Evolutionary conservation across 2,888 invertebrate species (phyloP), one percentile per base, ranked within the genome.

Genomic region (Eristalis pertinax): DNA sequence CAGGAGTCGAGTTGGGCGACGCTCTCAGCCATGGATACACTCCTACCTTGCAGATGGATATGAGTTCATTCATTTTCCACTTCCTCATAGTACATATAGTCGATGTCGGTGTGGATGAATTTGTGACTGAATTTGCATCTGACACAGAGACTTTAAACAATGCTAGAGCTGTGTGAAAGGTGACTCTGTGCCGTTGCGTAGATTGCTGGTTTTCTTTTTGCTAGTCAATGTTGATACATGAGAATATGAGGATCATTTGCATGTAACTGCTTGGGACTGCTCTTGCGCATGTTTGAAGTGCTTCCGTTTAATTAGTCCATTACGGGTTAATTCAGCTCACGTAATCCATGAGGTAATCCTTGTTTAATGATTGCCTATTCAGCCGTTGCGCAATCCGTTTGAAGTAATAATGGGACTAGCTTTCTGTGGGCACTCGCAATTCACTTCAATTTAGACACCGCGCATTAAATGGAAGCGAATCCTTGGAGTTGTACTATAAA

Each of bases 51-150:
- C 19, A 19, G 19, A 50, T 50, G 50, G 60, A 60, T 60, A 29
- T 60, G 60, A 77, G 82, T 65, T 78, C 50, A 85, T 82, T 85
- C 67, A 64, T 77, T 81, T 69, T 86, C 73, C 82, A 60, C 60
- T 60, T 60, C 60, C 60, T 60, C 26, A 29, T 26, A 60, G 60
- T 58, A 10, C 24, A 58, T 22, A 2, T 8, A 5, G 26, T 7
- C 60, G 24, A 2, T n/a, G 50, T 50, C 50, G n/a, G n/a, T 50
- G 60, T 4, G n/a, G 60, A 60, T 60, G 60, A 60, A 24, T 58
- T 22, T 8, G 35, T 64, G 35, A 19, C 29, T 35, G 19, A 29
- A 50, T 50, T 50, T 50, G 50, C 50, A 50, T 50, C 50, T 50
- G 50, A 19, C 50, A 19, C 50, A 50, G 50, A 50, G 50, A 50